These are phyloP conservation scores for Spondyliosoma cantharus DNA, from an alignment of 2,797 vertebrate genomes.

Conservation along the genomic window DNA sequence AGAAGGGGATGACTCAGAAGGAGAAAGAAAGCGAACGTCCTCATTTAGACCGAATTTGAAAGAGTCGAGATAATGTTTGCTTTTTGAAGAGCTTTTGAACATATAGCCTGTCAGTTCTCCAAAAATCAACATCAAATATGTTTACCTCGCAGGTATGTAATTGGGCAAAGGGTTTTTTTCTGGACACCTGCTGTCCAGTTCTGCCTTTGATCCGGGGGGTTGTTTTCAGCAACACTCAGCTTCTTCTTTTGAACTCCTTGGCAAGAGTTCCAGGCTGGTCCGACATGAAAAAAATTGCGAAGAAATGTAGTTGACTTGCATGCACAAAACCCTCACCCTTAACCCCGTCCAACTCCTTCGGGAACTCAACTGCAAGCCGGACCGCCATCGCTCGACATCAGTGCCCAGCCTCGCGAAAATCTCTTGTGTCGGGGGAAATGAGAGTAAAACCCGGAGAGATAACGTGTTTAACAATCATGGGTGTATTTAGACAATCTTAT, in stretches of 20 bases:
- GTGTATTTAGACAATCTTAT: no score
- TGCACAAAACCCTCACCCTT: neutral
- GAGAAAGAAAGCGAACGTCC: neutral
- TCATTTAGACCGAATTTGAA: neutral
- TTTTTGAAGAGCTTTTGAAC: constrained; percentile 21
- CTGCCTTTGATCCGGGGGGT: neutral
- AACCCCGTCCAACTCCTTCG: neutral
- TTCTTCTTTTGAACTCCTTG: neutral
- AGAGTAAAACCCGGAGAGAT: no score
- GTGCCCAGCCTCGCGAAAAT: neutral
- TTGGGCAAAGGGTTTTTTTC: neutral
- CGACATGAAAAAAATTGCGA: neutral
- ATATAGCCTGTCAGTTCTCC: neutral
- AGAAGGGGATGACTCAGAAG: constrained; percentile 35
- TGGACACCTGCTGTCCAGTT: neutral
- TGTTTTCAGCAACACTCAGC: neutral
- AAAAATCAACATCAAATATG: neutral
- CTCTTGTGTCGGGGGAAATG: neutral
- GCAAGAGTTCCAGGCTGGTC: neutral
- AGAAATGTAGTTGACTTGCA: neutral
- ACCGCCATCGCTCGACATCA: no score
- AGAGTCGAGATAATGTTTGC: neutral
- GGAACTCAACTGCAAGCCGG: neutral
- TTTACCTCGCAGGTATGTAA: neutral
- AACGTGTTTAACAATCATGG: no score